phyloP scores from a whole-genome alignment of 2,113 vertebrate genomes.

The Narcine bancroftii region DNA sequence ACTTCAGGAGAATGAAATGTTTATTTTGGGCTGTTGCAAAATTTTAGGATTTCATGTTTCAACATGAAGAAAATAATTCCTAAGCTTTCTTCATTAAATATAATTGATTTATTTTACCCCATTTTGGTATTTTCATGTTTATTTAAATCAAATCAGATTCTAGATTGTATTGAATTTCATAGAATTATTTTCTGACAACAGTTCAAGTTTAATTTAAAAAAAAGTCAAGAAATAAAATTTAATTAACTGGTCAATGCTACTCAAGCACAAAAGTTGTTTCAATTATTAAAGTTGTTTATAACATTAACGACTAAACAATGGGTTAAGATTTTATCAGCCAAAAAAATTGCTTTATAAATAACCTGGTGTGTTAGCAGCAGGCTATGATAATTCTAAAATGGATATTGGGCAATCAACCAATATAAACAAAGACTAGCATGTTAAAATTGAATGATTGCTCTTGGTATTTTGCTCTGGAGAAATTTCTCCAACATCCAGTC shows the following conservation, averaged over 20 bases:
- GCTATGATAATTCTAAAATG: neutral
- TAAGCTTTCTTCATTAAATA: neutral
- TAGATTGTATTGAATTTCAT: neutral
- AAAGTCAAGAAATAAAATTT: neutral
- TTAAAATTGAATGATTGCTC: neutral
- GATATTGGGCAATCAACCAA: neutral
- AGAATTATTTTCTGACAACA: neutral
- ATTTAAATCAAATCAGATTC: neutral
- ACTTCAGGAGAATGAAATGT: neutral
- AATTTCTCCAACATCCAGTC: neutral
- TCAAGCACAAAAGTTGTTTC: neutral
- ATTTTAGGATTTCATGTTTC: neutral
- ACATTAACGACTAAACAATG: neutral
- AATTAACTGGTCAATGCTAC: neutral
- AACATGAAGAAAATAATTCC: neutral
- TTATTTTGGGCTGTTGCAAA: neutral
- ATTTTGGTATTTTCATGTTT: neutral
- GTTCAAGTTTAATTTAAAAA: neutral
- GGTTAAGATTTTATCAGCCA: neutral
- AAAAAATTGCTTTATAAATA: conserved; percentile 23
- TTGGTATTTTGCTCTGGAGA: neutral
- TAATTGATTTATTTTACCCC: neutral
- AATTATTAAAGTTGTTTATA: conserved; percentile 5
- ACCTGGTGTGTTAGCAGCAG: neutral
- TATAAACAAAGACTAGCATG: conserved; percentile 4